Conservation (phyloP, 53 echinoderm and acorn worm species). For the Astropecten irregularis region DNA sequence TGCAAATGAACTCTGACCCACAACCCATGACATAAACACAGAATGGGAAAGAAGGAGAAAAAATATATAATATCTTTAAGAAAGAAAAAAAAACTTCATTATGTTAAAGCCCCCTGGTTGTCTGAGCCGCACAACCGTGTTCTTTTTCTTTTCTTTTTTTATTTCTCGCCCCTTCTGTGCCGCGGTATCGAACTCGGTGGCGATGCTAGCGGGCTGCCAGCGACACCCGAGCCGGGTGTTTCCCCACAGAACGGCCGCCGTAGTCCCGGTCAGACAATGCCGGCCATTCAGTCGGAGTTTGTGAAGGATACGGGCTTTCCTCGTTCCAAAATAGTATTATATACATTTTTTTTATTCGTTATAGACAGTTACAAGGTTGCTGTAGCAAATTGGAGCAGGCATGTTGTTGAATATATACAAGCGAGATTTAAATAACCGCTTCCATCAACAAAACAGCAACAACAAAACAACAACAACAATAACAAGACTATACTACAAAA, state of each 20-base stretch:
- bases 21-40: constrained; percentile 1
- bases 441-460: no score
- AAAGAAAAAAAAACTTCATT: constrained; percentile 45
- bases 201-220: constrained; percentile 29
- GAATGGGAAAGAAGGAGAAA: neutral
- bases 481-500: no score
- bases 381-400: constrained; percentile 35
- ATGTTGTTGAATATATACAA: no score
- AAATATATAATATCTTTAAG: no score
- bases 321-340: constrained; percentile 49
- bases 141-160: neutral
- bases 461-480: no score
- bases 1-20: constrained; percentile 34
- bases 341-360: constrained; percentile 25
- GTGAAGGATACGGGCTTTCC: constrained; percentile 24
- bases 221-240: constrained; percentile 40
- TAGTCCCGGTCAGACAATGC: constrained; percentile 8
- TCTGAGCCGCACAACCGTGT: neutral
- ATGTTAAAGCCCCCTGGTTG: constrained; percentile 34
- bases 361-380: constrained; percentile 51
- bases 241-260: constrained; percentile 9
- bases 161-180: no score
- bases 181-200: no score
- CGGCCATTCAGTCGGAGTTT: constrained; percentile 11
- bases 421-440: no score